Evolutionary conservation across 2,888 invertebrate genomes (phyloP).

Genomic region (Andrena marginata): DNA sequence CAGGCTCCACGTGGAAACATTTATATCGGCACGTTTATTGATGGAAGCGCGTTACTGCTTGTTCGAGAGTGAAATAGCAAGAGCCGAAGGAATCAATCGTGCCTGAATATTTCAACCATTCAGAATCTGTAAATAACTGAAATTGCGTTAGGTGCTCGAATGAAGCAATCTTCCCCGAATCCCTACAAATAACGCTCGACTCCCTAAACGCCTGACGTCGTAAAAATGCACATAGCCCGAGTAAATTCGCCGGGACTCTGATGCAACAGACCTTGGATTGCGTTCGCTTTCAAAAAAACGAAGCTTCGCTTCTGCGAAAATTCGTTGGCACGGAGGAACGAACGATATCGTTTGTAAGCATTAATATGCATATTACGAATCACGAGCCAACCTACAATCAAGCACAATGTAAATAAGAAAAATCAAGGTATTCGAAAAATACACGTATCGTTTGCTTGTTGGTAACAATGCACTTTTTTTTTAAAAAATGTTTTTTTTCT

Average conservation of each 20-base stretch:
- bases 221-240: constrained; percentile 34
- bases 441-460: no score
- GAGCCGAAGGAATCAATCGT: constrained; percentile 46
- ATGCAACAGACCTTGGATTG: constrained; percentile 21
- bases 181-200: constrained; percentile 11
- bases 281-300: constrained; percentile 4
- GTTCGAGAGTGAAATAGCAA: constrained; percentile 39
- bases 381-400: no score
- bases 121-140: constrained; percentile 46
- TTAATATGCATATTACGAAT: no score
- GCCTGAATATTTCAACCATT: constrained; percentile 53
- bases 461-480: no score
- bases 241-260: constrained; percentile 24
- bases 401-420: no score
- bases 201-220: constrained; percentile 23
- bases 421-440: no score
- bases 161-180: constrained; percentile 24
- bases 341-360: no score
- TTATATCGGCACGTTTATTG: constrained; percentile 27
- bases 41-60: constrained; percentile 30
- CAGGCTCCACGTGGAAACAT: constrained; percentile 9
- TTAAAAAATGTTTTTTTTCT: no score
- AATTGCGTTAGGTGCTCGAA: constrained; percentile 30
- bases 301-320: neutral
- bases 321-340: neutral